Evolutionary conservation across 2,797 vertebrate genomes (phyloP).

Genomic region (Orientallactaga sibirica): DNA sequence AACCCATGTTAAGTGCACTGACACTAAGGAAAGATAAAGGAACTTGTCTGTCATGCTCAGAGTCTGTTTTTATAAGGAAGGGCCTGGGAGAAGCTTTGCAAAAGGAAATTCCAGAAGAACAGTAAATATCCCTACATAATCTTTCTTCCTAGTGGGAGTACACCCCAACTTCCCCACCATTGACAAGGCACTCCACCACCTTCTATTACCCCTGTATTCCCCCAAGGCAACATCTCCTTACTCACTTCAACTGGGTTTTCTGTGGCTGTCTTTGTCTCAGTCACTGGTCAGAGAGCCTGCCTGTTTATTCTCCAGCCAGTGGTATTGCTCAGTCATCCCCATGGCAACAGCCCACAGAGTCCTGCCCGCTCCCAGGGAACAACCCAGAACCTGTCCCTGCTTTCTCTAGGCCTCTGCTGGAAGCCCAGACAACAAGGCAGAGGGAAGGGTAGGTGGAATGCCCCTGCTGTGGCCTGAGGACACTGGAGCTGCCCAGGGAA

Average conservation of each 20-base stretch:
- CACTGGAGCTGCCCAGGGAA: slow-evolving; percentile 57
- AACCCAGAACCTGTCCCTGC: slow-evolving; percentile 69
- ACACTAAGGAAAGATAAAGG: neutral
- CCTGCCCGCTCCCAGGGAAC: slow-evolving; percentile 77
- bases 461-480: slow-evolving; percentile 63
- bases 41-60: neutral
- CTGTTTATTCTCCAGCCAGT: slow-evolving; percentile 71
- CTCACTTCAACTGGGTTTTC: slow-evolving; percentile 24
- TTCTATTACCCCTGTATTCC: neutral
- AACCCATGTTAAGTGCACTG: neutral
- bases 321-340: slow-evolving; percentile 70
- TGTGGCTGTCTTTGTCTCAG: slow-evolving; percentile 18
- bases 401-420: slow-evolving; percentile 50
- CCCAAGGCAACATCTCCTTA: neutral
- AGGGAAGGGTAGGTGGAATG: slow-evolving; percentile 44
- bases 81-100: neutral
- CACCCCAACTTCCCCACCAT: neutral
- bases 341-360: slow-evolving; percentile 77
- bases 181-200: neutral
- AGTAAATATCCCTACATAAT: neutral
- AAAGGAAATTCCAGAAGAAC: neutral
- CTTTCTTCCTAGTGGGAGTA: neutral
- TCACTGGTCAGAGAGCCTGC: slow-evolving; percentile 75
- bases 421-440: slow-evolving; percentile 54
- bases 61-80: neutral